Conservation (phyloP, 2,888 invertebrate species). For the Drosophila recens region DNA sequence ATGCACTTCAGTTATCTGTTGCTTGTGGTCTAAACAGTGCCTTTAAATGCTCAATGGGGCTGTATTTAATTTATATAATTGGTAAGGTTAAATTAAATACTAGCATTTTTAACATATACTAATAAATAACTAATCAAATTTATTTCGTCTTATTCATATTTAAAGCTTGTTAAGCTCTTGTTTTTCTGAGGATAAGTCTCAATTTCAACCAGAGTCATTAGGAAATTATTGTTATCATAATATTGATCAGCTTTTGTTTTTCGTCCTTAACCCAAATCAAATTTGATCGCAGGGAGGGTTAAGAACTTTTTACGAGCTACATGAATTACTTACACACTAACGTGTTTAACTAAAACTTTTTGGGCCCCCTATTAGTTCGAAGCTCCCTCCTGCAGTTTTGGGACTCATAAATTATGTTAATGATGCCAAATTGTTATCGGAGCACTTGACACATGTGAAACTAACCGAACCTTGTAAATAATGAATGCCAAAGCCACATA, state of each 20-base stretch:
- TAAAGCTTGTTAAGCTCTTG: background rate
- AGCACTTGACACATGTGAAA: constrained; percentile 62
- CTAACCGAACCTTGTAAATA: constrained; percentile 62
- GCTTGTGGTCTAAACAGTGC: background rate
- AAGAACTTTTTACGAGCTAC: too few relatives aligned
- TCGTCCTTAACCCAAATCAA: too few relatives aligned
- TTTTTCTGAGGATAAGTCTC: background rate
- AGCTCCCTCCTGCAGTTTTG: constrained; percentile 4
- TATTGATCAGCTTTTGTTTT: too few relatives aligned
- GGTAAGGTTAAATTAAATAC: background rate
- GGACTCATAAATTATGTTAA: constrained; percentile 70
- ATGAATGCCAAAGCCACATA: constrained; percentile 60
- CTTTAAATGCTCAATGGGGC: background rate
- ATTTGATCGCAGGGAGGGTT: too few relatives aligned
- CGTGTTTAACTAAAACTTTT: constrained; percentile 51
- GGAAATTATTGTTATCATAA: constrained; percentile 16
- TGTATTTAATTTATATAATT: constrained; percentile 10
- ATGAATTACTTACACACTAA: constrained; percentile 47
- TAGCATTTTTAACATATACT: background rate
- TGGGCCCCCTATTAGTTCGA: constrained; percentile 22
- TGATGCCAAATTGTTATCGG: constrained; percentile 71
- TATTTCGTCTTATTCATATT: too few relatives aligned
- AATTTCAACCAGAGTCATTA: constrained; percentile 3
- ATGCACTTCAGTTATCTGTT: constrained; percentile 25
- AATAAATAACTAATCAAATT: too few relatives aligned